phyloP scores from a whole-genome alignment of 2,113 vertebrate genomes.

The Seriola rivoliana region DNA sequence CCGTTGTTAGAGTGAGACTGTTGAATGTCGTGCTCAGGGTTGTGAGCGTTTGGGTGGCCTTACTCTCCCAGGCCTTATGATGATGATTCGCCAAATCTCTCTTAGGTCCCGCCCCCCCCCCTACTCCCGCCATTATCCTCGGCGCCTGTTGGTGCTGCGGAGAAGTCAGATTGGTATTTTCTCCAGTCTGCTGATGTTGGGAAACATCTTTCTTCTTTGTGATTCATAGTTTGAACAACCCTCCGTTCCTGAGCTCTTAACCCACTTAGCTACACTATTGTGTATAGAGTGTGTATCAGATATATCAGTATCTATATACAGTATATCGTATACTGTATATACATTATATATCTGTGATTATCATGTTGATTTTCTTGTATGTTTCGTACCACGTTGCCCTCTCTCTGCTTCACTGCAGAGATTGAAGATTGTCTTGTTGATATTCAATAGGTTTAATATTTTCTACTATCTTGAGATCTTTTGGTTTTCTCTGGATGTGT shows the following conservation, averaged over 20 bases:
- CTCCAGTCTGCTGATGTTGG: conserved; percentile 12
- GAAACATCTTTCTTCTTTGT: conserved; percentile 24
- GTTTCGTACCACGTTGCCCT: conserved; percentile 72
- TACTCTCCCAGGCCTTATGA: conserved; percentile 68
- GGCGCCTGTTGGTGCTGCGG: neutral
- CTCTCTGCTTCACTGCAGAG: conserved; percentile 78
- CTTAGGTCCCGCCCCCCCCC: conserved; percentile 19
- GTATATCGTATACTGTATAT: conserved; percentile 38
- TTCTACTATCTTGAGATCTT: conserved; percentile 78
- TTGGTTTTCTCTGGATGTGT: conserved; percentile 69
- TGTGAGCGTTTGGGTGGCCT: conserved; percentile 65
- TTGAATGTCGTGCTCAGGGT: conserved; percentile 77
- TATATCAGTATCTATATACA: conserved; percentile 43
- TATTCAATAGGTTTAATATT: conserved; percentile 85
- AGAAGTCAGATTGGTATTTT: conserved; percentile 21
- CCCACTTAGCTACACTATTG: conserved; percentile 62
- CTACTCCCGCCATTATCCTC: neutral
- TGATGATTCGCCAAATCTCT: conserved; percentile 57
- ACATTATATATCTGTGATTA: conserved; percentile 46
- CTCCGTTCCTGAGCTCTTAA: conserved; percentile 61
- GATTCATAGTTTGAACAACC: conserved; percentile 38
- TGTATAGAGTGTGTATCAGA: conserved; percentile 57
- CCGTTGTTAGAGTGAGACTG: conserved; percentile 51
- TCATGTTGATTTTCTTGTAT: conserved; percentile 46
- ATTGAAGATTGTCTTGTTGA: conserved; percentile 83